Evolutionary conservation across 2,888 invertebrate genomes (phyloP), one percentile per base, ranked within the genome.

Genomic region (Hydraecia micacea): DNA sequence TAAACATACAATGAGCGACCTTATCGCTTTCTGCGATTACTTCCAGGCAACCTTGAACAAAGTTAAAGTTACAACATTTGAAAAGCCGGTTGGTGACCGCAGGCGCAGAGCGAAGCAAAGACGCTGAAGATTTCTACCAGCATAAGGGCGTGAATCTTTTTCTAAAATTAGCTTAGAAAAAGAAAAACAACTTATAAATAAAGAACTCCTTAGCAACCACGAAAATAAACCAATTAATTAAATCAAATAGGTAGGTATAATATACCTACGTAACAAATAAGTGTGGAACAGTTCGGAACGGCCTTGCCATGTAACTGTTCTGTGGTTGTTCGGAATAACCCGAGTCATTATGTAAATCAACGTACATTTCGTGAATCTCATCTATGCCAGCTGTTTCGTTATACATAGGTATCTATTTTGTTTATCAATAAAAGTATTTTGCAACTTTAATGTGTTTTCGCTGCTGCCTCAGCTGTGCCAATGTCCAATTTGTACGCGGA

Each of bases 251-350:
- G 71, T 84, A 83, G 77, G 71, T 82, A 84, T 85, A 80, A 75
- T 75, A 79, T 72, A 84, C 79, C 78, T 89, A 84, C 79, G 79
- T 89, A 85, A 85, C 78, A 80, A 83, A 85, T 79, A 85, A 80
- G 75, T 80, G n/a, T 72, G 69, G 75, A 78, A 85, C 67, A 76
- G 70, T 74, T 83, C 46, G 65, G 58, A 86, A 87, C 92, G 95
- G 92, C 95, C 94, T 94, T 94, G 95, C 86, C 87, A 86, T 84
- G 89, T 94, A 95, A 94, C 94, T 93, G 95, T 95, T 93, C 88
- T 89, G 86, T 71, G 82, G 87, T 82, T 77, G 83, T 80, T 91
- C 79, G 91, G 90, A 91, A 92, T 91, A 92, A 93, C 91, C 93
- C 92, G 89, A 81, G 86, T 86, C 88, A 91, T 91, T 92, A 93